These are phyloP conservation scores for Stratiomys singularior DNA, from an alignment of 2,888 invertebrate species.

Conservation along the genomic window DNA sequence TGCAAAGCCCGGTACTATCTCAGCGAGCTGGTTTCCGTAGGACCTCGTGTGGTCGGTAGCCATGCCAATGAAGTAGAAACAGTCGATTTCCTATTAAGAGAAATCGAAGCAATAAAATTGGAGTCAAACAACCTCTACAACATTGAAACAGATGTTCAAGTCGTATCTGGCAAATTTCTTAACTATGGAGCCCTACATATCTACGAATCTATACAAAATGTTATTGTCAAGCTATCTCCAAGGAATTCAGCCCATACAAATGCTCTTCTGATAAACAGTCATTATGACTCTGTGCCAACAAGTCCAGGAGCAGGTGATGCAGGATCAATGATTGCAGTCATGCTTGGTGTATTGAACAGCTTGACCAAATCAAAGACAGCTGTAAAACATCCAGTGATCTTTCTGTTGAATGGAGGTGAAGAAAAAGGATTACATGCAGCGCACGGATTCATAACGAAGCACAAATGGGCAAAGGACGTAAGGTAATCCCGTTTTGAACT, in stretches of 20 bases:
- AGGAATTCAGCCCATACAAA: conserved; percentile 58
- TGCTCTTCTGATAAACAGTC: conserved; percentile 81
- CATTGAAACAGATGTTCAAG: conserved; percentile 61
- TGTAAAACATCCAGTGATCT: conserved; percentile 70
- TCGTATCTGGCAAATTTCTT: conserved; percentile 62
- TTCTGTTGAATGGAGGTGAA: conserved; percentile 76
- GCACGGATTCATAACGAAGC: conserved; percentile 76
- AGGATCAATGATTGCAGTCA: conserved; percentile 71
- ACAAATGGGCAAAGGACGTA: conserved; percentile 83
- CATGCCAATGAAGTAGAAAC: conserved; percentile 75
- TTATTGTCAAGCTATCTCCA: conserved; percentile 61
- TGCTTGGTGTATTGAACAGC: conserved; percentile 71
- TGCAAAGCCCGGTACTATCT: conserved; percentile 75
- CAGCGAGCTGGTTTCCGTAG: conserved; percentile 71
- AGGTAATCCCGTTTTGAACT: no score
- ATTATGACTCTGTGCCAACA: conserved; percentile 90
- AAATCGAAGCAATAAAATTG: conserved; percentile 56
- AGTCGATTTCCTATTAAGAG: conserved; percentile 65
- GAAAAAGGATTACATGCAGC: conserved; percentile 76
- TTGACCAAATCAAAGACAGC: conserved; percentile 62
- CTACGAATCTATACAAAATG: conserved; percentile 63
- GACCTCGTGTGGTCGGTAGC: conserved; percentile 78
- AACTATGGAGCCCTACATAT: conserved; percentile 61
- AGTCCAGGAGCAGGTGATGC: conserved; percentile 76
- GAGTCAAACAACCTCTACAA: conserved; percentile 56